These are phyloP conservation scores for Plutomurus gul DNA, from an alignment of 1,140 invertebrate genomes.

Conservation along the genomic window DNA sequence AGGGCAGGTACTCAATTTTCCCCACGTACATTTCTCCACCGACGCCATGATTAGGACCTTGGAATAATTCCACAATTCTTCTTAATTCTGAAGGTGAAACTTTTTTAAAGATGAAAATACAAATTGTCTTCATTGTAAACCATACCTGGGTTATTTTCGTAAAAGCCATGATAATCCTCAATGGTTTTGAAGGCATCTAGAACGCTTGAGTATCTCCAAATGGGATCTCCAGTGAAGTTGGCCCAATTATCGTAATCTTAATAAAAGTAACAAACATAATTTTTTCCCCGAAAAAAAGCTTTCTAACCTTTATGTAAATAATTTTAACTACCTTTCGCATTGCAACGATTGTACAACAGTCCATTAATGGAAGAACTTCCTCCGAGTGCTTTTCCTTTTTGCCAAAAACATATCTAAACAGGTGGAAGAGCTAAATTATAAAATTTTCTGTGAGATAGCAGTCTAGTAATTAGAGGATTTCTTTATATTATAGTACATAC, in stretches of 20 bases:
- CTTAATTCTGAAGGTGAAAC: too few relatives aligned
- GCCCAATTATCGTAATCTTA: constrained; percentile 94
- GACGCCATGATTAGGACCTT: constrained; percentile 32
- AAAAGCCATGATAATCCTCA: constrained; percentile 58
- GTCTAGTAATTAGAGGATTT: background rate
- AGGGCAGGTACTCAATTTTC: background rate
- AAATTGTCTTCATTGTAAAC: too few relatives aligned
- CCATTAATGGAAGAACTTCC: constrained; percentile 69
- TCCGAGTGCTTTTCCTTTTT: constrained; percentile 59
- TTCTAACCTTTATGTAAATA: too few relatives aligned
- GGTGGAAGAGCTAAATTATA: background rate
- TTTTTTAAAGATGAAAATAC: too few relatives aligned
- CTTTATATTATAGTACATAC: too few relatives aligned
- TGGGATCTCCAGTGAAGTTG: constrained; percentile 72
- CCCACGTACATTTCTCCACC: constrained; percentile 30
- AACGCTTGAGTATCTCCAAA: constrained; percentile 85
- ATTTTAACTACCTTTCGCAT: too few relatives aligned
- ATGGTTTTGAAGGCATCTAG: constrained; percentile 68
- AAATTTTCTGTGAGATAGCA: background rate
- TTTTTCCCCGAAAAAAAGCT: too few relatives aligned
- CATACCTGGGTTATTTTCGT: background rate
- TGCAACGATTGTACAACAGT: constrained; percentile 72
- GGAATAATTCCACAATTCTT: too few relatives aligned
- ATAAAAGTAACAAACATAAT: too few relatives aligned
- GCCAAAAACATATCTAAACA: background rate